Percentiles rank a stretch among this genome's conserved stretches.
Conservation (phyloP, 1,140 invertebrate species). For the Drosophila pandora region DNA sequence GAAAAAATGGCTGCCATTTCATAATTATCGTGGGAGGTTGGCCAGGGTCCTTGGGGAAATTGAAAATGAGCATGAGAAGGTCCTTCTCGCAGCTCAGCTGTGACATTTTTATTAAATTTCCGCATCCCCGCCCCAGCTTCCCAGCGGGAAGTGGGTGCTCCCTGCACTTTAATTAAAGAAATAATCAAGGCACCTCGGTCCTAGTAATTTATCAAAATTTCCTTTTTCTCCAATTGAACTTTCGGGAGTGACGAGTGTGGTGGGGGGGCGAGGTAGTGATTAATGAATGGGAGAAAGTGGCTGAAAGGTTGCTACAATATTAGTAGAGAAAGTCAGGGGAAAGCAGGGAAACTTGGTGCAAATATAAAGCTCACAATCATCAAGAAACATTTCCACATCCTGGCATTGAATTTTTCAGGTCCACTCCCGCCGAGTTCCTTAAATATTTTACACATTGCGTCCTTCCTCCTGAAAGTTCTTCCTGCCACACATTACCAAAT, state of each 20-base stretch:
- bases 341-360: background rate
- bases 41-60: constrained; percentile 29
- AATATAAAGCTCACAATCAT: background rate
- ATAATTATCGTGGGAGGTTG: constrained; percentile 60
- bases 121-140: background rate
- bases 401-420: background rate
- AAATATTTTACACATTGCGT: background rate
- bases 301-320: constrained; percentile 17
- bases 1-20: constrained; percentile 53
- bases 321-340: background rate
- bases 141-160: constrained; percentile 17
- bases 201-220: constrained; percentile 45
- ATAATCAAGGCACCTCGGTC: constrained; percentile 20
- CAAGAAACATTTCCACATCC: background rate
- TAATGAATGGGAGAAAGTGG: constrained; percentile 21
- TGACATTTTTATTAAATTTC: constrained; percentile 72
- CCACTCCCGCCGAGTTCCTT: background rate
- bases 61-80: constrained; percentile 20
- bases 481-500: background rate
- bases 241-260: constrained; percentile 2
- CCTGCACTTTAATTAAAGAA: constrained; percentile 59
- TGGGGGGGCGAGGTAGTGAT: constrained; percentile 12
- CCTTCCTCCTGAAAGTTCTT: background rate
- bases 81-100: constrained; percentile 44
- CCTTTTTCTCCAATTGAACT: constrained; percentile 11